Base-by-base conservation (phyloP, 2,797 vertebrate species). In the Pantherophis vulpinus region DNA sequence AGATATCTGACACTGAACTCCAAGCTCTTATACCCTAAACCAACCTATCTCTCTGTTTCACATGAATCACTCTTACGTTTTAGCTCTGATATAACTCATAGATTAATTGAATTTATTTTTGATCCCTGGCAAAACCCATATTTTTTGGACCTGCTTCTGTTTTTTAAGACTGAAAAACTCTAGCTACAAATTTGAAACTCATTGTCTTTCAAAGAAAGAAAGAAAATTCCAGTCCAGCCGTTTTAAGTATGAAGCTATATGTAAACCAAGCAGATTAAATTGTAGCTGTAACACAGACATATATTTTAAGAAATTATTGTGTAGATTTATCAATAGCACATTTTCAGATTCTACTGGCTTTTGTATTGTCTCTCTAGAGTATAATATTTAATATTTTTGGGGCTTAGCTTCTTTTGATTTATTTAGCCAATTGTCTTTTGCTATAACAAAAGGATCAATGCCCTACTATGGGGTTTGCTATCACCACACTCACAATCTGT, bases 1-100 rank as follows among this genome's bases (percentile, higher is more conserved):
- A 98, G 89, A 97, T 99, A 93, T 98, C 98, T 0, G 99, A 99
- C 47, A 96, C 98, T 70, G 98, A 99, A 94, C 98, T 99, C 86
- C 97, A 97, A 93, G 93, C 93, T 70, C 98, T 98, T 83, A 97
- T 98, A 54, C 97, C 93, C 58, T 97, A 95, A 59, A 9, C 20
- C 51, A 79, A 11, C 54, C 56, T 32, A 5, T 55, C 59, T 32
- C n/a, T 59, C 9, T 20, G 58, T 29, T 60, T 11, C 23, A 4
- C 2, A 63, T 63, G 7, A 74, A 16, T 74, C 66, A 70, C 14
- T 70, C n/a, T 70, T 66, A 32, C 8, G n/a, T 18, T 37, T 74
- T 32, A 74, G 14, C 7, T 32, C 11, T 87, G 61, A 66, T 66
- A 92, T 86, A 91, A 61, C 60, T 91, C 90, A 23, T 27, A 93